Evolutionary conservation across 2,113 vertebrate genomes (phyloP).

Genomic region (Amphilophus citrinellus): DNA sequence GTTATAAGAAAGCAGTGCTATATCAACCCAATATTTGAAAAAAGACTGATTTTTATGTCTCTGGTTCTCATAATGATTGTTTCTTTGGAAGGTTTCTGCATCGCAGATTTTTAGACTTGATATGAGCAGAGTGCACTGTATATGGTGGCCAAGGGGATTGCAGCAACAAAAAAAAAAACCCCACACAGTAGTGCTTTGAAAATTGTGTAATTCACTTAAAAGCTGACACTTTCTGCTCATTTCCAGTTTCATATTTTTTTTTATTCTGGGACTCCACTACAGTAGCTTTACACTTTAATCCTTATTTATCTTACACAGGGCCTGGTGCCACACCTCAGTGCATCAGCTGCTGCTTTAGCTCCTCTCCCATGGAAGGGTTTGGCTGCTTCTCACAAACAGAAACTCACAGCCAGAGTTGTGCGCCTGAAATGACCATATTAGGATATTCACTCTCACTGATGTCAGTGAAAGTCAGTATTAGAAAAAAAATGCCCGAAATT

Average conservation of each 20-base stretch:
- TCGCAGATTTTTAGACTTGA: not conserved
- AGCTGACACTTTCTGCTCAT: too few relatives aligned
- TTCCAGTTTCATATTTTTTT: too few relatives aligned
- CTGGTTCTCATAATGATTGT: not conserved
- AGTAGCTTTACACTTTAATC: not conserved
- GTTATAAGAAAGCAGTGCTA: not conserved
- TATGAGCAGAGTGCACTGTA: not conserved
- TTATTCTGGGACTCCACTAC: not conserved
- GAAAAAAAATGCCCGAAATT: not conserved
- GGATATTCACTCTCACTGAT: not conserved
- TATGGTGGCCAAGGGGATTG: not conserved
- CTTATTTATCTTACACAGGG: not conserved
- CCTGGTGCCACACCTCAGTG: too few relatives aligned
- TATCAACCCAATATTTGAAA: not conserved
- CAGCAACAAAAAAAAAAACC: too few relatives aligned
- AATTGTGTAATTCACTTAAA: too few relatives aligned
- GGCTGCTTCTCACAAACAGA: not conserved
- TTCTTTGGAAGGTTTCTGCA: not conserved
- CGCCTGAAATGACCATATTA: not conserved
- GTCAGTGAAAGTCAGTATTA: not conserved
- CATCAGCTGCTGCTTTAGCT: too few relatives aligned
- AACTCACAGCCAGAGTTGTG: too few relatives aligned
- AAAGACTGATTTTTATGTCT: not conserved
- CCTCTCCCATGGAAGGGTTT: too few relatives aligned
- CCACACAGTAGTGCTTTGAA: too few relatives aligned